A percentile compares a stretch with the other conserved stretches of the same genome.
Evolutionary conservation across 92 coral and sea anemone genomes (phyloP).

Genomic region (Micromussa lordhowensis): DNA sequence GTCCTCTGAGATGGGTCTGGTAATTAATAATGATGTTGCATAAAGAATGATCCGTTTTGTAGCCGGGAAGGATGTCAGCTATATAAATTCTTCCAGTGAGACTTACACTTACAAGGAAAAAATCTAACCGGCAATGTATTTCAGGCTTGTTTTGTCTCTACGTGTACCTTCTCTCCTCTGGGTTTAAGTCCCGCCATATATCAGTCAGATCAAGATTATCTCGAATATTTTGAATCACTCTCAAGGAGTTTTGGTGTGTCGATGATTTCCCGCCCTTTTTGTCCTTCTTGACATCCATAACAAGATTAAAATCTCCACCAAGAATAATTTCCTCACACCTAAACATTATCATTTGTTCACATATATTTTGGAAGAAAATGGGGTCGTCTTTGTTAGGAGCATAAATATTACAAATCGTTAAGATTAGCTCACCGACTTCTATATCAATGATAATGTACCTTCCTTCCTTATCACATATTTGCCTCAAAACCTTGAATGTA

Average conservation of each 20-base stretch:
- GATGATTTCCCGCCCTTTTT: neutral
- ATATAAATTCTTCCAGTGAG: no score
- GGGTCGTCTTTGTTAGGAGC: constrained; percentile 20
- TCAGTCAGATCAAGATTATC: neutral
- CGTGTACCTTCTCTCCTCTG: constrained; percentile 4
- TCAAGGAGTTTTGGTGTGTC: neutral
- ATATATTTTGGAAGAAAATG: neutral
- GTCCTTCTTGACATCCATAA: neutral
- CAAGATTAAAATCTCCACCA: constrained; percentile 14
- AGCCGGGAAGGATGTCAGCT: no score
- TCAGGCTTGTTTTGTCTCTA: neutral
- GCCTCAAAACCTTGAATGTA: no score
- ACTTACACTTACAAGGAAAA: no score
- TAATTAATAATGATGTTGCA: no score
- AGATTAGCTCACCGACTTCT: no score
- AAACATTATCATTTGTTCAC: neutral
- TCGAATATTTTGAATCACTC: neutral
- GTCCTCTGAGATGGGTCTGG: no score
- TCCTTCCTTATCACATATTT: no score
- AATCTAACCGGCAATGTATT: no score
- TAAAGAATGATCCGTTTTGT: no score
- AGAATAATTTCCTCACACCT: constrained; percentile 1
- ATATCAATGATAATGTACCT: no score
- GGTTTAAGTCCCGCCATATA: no score
- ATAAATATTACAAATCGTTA: neutral